Conservation (phyloP, 2,113 vertebrate species). For the Actenoides lindsayi region DNA sequence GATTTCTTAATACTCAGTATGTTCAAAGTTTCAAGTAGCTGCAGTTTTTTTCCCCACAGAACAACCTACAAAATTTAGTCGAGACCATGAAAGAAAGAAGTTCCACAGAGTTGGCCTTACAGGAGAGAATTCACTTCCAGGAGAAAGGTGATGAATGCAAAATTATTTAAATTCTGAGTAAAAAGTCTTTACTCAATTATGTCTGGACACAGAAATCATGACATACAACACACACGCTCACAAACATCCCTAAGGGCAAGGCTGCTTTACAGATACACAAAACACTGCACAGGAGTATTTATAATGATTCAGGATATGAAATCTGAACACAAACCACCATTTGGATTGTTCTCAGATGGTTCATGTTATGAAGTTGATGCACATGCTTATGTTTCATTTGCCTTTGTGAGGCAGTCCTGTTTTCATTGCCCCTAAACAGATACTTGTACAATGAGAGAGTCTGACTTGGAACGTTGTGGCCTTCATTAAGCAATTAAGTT, state of each 20-base stretch:
- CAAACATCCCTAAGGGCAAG: not conserved
- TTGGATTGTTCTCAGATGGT: not conserved
- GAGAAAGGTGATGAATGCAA: not conserved
- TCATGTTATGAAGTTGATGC: not conserved
- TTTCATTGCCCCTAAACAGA: not conserved
- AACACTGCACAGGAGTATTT: not conserved
- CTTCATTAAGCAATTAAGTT: not conserved
- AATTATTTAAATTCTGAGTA: not conserved
- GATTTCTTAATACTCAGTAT: not conserved
- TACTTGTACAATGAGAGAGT: not conserved
- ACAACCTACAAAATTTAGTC: not conserved
- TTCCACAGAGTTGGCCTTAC: not conserved
- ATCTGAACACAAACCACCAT: not conserved
- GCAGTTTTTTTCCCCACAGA: not conserved
- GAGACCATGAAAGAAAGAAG: not conserved
- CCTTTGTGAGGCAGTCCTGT: not conserved
- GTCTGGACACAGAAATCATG: not conserved
- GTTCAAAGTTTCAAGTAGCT: not conserved
- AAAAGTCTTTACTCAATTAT: not conserved
- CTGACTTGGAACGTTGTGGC: not conserved
- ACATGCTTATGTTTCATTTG: not conserved
- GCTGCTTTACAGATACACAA: not conserved
- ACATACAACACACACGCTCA: accelerated
- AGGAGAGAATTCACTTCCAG: not conserved
- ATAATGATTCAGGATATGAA: not conserved